phyloP scores from a whole-genome alignment of 2,888 invertebrate species.

The Acrobasis repandana region DNA sequence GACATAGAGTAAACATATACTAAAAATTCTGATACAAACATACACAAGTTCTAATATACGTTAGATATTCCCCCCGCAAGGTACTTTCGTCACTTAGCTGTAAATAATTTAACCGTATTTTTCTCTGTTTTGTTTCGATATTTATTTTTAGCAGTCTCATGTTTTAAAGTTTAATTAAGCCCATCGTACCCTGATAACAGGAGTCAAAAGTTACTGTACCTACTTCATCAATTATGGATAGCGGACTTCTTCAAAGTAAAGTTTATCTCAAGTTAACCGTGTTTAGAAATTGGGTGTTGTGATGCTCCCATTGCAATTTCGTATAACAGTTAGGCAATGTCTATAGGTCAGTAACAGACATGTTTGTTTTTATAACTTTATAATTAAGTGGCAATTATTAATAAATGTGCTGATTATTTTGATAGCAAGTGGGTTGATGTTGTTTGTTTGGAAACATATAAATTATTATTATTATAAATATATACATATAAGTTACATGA shows the following conservation, averaged over 20 bases:
- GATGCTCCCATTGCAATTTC: slow-evolving; percentile 33
- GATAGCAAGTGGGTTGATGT: not conserved
- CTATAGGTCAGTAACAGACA: slow-evolving; percentile 20
- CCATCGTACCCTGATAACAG: not conserved
- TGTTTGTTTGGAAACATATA: not conserved
- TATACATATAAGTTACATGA: too few relatives aligned
- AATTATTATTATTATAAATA: not conserved
- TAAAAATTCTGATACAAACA: too few relatives aligned
- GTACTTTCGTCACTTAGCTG: not conserved
- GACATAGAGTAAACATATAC: too few relatives aligned
- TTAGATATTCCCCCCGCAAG: too few relatives aligned
- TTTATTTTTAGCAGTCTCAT: not conserved
- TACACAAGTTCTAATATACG: too few relatives aligned
- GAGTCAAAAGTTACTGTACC: slow-evolving; percentile 41
- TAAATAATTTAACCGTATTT: not conserved
- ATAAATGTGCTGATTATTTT: not conserved
- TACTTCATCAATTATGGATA: slow-evolving; percentile 38
- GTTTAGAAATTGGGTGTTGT: slow-evolving; percentile 29
- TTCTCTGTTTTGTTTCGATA: not conserved
- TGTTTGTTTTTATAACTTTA: slow-evolving; percentile 5
- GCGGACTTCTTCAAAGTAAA: slow-evolving; percentile 40
- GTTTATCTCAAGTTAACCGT: slow-evolving; percentile 36
- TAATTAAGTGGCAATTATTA: not conserved
- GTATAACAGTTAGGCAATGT: slow-evolving; percentile 23
- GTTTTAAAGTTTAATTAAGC: not conserved